A percentile compares a stretch with the other conserved stretches of the same genome.
These are phyloP conservation scores for Gibbula magus DNA, from an alignment of 2,888 invertebrate genomes.

Conservation along the genomic window DNA sequence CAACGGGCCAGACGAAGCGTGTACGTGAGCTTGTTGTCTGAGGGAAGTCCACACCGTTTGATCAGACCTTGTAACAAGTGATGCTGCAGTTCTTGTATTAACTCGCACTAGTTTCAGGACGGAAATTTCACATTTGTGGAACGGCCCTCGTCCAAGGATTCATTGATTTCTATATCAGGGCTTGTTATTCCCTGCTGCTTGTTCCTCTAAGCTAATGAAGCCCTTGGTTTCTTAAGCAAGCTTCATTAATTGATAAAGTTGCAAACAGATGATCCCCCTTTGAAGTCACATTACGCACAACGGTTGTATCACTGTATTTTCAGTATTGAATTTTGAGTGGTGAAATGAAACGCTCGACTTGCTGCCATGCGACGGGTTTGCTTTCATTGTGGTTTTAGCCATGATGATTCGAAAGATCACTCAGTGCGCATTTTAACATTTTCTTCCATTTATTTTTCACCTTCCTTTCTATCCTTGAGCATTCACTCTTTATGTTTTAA, in stretches of 20 bases:
- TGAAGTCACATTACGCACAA: not conserved
- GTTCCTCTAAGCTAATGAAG: not conserved
- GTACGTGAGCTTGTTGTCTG: no score
- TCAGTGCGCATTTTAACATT: not conserved
- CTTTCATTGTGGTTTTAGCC: no score
- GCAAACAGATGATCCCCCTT: conserved; percentile 14
- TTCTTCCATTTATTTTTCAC: not conserved
- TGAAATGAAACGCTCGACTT: no score
- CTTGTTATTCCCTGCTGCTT: conserved; percentile 2
- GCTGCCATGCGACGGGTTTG: no score
- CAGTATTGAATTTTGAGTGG: no score
- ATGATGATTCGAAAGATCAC: no score
- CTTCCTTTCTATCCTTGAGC: not conserved
- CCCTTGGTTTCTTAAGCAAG: not conserved
- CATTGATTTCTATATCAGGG: conserved; percentile 11
- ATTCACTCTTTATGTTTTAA: not conserved
- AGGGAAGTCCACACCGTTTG: not conserved
- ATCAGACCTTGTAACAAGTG: not conserved
- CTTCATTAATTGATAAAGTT: conserved; percentile 22
- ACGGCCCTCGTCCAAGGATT: not conserved
- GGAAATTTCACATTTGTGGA: conserved; percentile 9
- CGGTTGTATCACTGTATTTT: no score
- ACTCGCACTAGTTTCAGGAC: not conserved
- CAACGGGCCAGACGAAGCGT: no score
- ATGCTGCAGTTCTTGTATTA: not conserved